phyloP scores from a whole-genome alignment of 2,888 invertebrate species.

The Himalopsyche kuldschensis region DNA sequence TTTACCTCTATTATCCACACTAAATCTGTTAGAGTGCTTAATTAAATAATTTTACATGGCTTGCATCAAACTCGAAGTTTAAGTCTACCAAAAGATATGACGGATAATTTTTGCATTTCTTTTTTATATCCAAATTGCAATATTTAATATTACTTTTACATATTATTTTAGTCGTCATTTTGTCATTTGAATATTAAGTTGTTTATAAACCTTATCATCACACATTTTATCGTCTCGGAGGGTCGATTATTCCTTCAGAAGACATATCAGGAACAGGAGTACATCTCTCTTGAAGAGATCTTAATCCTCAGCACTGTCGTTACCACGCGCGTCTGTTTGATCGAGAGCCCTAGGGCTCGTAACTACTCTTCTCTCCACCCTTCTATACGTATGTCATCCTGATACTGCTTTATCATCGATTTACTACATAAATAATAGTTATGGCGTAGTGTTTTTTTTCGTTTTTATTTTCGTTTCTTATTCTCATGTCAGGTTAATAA shows the following conservation, averaged over 20 bases:
- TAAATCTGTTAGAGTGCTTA: neutral
- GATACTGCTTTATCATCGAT: slow-evolving; percentile 9
- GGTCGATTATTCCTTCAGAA: neutral
- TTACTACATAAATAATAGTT: neutral
- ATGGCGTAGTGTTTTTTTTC: neutral
- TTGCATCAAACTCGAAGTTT: neutral
- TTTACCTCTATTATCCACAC: neutral
- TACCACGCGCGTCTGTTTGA: slow-evolving; percentile 38
- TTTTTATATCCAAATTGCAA: no score
- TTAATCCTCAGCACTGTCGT: slow-evolving; percentile 38
- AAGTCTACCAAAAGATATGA: no score
- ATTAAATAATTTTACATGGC: neutral
- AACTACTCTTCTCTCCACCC: slow-evolving; percentile 2
- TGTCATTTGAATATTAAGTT: neutral
- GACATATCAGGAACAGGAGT: slow-evolving; percentile 20
- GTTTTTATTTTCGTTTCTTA: neutral
- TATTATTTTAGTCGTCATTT: neutral
- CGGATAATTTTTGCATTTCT: no score
- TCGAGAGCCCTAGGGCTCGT: slow-evolving; percentile 35
- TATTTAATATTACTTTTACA: no score
- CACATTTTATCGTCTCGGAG: neutral
- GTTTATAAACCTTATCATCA: neutral
- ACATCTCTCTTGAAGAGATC: slow-evolving; percentile 28
- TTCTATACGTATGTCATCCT: slow-evolving; percentile 10
- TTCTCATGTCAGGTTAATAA: neutral